Conservation (phyloP, 2,113 vertebrate genomes). For the Pangasianodon hypophthalmus region DNA sequence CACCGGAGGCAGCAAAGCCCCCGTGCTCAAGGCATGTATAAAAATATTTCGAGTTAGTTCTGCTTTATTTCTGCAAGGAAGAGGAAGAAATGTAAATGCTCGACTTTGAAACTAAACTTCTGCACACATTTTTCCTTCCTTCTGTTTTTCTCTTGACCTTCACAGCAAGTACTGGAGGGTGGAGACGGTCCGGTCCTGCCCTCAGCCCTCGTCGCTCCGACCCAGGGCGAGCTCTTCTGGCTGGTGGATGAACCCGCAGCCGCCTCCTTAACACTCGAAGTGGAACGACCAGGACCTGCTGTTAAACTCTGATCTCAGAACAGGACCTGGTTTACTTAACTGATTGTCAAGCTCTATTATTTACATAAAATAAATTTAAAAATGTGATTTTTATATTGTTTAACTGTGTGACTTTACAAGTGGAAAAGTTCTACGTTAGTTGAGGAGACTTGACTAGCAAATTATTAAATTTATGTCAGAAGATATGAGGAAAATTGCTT, state of each 20-base stretch:
- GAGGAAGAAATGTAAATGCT: not conserved
- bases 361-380: not conserved
- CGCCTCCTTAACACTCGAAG: conserved; percentile 74
- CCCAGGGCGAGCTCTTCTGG: conserved; percentile 83
- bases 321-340: not conserved
- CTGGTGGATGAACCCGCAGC: conserved; percentile 86
- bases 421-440: too few species aligned
- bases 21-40: conserved; percentile 78
- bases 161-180: conserved; percentile 83
- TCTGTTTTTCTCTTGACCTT: conserved; percentile 3
- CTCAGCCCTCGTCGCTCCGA: conserved; percentile 79
- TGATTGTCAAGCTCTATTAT: not conserved
- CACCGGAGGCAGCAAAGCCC: conserved; percentile 87
- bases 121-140: not conserved
- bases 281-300: conserved; percentile 78
- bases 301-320: conserved; percentile 65
- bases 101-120: not conserved
- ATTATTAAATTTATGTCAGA: not conserved
- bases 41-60: not conserved
- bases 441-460: not conserved
- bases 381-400: not conserved
- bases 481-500: conserved; percentile 6
- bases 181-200: conserved; percentile 74
- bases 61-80: conserved; percentile 3
- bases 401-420: not conserved